Percentiles rank a stretch among this genome's conserved stretches.
These are phyloP conservation scores for Chesias legatella DNA, from an alignment of 2,888 invertebrate species.

Conservation along the genomic window DNA sequence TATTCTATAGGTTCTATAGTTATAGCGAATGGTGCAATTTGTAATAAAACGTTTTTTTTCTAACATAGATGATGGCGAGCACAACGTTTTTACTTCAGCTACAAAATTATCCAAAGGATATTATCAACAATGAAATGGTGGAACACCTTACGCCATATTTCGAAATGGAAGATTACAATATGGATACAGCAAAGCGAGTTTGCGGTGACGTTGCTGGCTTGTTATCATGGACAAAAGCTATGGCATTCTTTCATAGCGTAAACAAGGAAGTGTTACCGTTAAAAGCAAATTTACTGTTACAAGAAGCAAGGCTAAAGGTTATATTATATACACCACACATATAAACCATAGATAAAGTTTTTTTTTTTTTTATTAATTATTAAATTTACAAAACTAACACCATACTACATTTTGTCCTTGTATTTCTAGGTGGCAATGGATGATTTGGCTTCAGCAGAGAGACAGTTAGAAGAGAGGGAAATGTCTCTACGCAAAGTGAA, in stretches of 20 bases:
- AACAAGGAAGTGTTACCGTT: constrained; percentile 97
- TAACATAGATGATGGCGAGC: constrained; percentile 93
- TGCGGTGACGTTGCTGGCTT: constrained; percentile 98
- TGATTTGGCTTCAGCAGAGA: constrained; percentile 92
- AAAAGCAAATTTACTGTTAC: constrained; percentile 94
- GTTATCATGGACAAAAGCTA: constrained; percentile 97
- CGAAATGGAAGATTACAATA: constrained; percentile 97
- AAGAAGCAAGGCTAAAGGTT: constrained; percentile 92
- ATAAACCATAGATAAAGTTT: too few relatives aligned
- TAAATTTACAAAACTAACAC: too few relatives aligned
- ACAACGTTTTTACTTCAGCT: constrained; percentile 94
- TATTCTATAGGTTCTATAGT: background rate
- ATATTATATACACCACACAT: background rate
- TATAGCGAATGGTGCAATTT: background rate
- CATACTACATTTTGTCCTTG: too few relatives aligned
- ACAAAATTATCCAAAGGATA: constrained; percentile 97
- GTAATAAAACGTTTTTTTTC: constrained; percentile 2
- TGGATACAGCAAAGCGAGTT: constrained; percentile 97
- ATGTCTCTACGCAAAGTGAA: constrained; percentile 93
- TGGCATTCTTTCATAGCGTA: constrained; percentile 97
- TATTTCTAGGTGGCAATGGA: constrained; percentile 90
- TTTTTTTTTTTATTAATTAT: background rate
- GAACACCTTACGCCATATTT: constrained; percentile 95
- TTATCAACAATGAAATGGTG: constrained; percentile 98
- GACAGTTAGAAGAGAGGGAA: constrained; percentile 94